Evolutionary conservation across 2,797 vertebrate species (phyloP), one percentile per base, ranked within the genome.

Genomic region (Silurus lanzhouensis): DNA sequence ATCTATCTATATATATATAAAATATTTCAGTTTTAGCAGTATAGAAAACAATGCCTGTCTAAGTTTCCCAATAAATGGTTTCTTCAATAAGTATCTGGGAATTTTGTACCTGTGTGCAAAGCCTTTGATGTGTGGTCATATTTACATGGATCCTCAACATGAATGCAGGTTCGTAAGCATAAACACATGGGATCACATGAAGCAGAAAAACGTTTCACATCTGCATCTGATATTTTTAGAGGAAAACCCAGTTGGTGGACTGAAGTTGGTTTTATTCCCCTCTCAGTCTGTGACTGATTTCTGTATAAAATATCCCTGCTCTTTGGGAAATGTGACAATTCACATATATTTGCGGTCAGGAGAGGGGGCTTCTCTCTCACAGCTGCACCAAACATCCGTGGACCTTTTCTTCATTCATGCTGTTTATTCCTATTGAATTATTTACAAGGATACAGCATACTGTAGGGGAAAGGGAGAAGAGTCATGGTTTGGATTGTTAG

Each of bases 281-380:
- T 86, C 86, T 85, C 67, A 87, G 77, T 84, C 81, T 75, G 68
- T 71, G 12, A n/a, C 67, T 87, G 68, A 87, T 87, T 70, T 57
- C 44, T 46, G 75, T 44, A 85, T 87, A 64, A 90, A 88, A 89
- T 71, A 57, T 70, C 31, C 68, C 81, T 85, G 58, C 67, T 87
- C 68, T 85, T 89, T 86, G 88, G 79, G 84, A 89, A 90, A 89
- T 77, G 76, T 64, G 17, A 72, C 63, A 66, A 38, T 84, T 27
- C 58, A 84, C 78, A 88, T 79, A 78, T 71, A 85, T 10, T 19
- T 52, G 84, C 77, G n/a, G 82, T 67, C 55, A 46, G 61, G 22
- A 27, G 27, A 52, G 31, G 46, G n/a, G 52, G 12, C 46, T 76
- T 58, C 82, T 87, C 67, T 84, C 82, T 85, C 70, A 83, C 46